A percentile compares a stretch with the other conserved stretches of the same genome.
Conservation (phyloP, 2,888 invertebrate genomes). For the Ptychoptera albimana region DNA sequence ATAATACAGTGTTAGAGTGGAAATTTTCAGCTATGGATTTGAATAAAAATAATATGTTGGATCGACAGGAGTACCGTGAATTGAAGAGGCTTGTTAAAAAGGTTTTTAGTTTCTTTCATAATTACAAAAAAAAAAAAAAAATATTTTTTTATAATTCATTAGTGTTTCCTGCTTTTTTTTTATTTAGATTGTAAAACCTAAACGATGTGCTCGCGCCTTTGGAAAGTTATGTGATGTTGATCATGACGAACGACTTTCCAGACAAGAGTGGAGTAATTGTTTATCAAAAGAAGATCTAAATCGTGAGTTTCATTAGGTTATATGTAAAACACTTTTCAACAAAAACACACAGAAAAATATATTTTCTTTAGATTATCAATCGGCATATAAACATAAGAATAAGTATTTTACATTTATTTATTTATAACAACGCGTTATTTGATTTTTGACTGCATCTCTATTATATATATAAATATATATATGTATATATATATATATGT, state of each 20-base stretch:
- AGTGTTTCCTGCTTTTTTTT: not conserved
- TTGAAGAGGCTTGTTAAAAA: conserved; percentile 70
- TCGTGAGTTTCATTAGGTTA: conserved; percentile 42
- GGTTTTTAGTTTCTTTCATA: no score
- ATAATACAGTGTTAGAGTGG: conserved; percentile 61
- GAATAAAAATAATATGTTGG: conserved; percentile 60
- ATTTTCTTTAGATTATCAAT: no score
- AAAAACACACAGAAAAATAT: no score
- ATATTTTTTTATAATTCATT: no score
- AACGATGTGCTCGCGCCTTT: conserved; percentile 78
- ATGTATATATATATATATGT: no score
- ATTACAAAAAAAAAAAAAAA: not conserved
- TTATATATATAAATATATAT: no score
- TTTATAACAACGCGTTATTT: no score
- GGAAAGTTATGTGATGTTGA: conserved; percentile 76
- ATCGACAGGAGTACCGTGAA: conserved; percentile 67
- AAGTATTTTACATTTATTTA: no score
- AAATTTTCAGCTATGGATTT: conserved; percentile 74
- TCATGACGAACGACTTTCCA: conserved; percentile 59
- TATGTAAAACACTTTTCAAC: not conserved
- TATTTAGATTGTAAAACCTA: conserved; percentile 61
- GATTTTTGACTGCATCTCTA: no score
- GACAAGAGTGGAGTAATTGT: conserved; percentile 75
- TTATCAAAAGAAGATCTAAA: conserved; percentile 64
- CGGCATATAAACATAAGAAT: no score